A percentile compares a stretch with the other conserved stretches of the same genome.
These are phyloP conservation scores for Acanthurus lineatus DNA, from an alignment of 2,797 vertebrate genomes.

Conservation along the genomic window DNA sequence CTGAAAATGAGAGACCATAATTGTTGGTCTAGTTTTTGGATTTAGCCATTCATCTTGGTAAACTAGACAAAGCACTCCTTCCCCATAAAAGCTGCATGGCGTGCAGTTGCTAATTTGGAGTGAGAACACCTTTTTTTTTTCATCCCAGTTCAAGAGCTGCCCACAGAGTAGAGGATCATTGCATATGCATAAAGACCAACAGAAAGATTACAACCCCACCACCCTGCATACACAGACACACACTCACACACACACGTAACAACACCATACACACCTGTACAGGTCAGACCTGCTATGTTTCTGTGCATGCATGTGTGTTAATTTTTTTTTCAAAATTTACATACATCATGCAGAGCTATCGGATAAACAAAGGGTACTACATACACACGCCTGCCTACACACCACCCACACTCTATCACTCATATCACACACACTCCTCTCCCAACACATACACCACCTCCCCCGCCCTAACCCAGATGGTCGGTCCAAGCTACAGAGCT, in stretches of 20 bases:
- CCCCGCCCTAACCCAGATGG: constrained; percentile 63
- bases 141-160: constrained; percentile 26
- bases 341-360: constrained; percentile 13
- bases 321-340: constrained; percentile 23
- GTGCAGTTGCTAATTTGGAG: constrained; percentile 53
- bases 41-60: constrained; percentile 38
- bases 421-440: constrained; percentile 21
- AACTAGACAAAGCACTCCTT: constrained; percentile 48
- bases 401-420: constrained; percentile 26
- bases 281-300: constrained; percentile 10
- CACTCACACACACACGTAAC: not conserved
- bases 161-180: constrained; percentile 46
- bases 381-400: constrained; percentile 27
- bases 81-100: constrained; percentile 39
- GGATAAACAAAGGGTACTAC: constrained; percentile 18
- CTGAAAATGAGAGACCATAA: constrained; percentile 25
- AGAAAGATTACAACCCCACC: constrained; percentile 7
- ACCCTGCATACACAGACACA: not conserved
- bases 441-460: constrained; percentile 20
- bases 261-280: constrained; percentile 18
- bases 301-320: constrained; percentile 28
- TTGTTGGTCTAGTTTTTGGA: constrained; percentile 2
- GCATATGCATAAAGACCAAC: constrained; percentile 39
- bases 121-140: constrained; percentile 33
- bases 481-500: constrained; percentile 62